Evolutionary conservation across 1,140 invertebrate species (phyloP).

Genomic region (Acromyrmex charruanus): DNA sequence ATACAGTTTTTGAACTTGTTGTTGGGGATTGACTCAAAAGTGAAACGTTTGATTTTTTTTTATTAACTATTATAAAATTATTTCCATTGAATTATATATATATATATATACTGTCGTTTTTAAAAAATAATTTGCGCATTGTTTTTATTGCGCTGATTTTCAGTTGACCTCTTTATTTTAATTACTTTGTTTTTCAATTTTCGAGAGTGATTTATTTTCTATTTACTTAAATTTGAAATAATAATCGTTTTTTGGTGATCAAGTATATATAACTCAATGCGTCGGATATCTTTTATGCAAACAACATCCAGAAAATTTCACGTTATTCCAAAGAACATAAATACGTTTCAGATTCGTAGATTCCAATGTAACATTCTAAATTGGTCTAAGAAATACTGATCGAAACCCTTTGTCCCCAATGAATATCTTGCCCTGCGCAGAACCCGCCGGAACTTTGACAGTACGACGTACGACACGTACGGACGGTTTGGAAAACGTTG

Average conservation of each 20-base stretch:
- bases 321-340: neutral
- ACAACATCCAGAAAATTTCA: neutral
- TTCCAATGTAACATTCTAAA: neutral
- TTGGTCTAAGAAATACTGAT: slow-evolving; percentile 28
- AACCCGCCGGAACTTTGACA: slow-evolving; percentile 52
- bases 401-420: slow-evolving; percentile 11
- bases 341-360: neutral
- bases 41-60: too few species aligned
- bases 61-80: too few species aligned
- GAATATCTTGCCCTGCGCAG: slow-evolving; percentile 26
- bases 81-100: too few species aligned
- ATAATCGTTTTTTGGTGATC: neutral
- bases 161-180: too few species aligned
- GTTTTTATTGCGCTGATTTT: too few species aligned
- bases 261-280: neutral
- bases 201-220: too few species aligned
- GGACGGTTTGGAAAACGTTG: slow-evolving; percentile 71
- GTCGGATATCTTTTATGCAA: neutral
- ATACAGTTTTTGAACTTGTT: neutral
- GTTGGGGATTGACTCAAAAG: too few species aligned
- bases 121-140: too few species aligned
- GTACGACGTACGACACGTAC: slow-evolving; percentile 29
- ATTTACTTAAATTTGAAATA: neutral
- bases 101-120: too few species aligned
- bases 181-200: too few species aligned